Conservation (phyloP, 1,140 invertebrate species). For the Papilio polyxenes region DNA sequence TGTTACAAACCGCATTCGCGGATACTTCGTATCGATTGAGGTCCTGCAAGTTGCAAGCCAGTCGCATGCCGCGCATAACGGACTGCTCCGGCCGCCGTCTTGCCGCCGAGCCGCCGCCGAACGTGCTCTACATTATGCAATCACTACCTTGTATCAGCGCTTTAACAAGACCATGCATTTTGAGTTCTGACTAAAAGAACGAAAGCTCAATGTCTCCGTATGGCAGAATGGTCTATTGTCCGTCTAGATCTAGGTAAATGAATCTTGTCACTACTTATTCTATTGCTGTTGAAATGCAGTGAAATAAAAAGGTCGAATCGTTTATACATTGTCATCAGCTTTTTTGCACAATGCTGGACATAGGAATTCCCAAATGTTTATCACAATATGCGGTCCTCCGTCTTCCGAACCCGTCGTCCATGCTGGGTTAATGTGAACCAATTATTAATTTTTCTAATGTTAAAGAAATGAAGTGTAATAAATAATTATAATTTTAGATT, state of each 20-base stretch:
- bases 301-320: no score
- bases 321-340: no score
- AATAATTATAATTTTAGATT: not conserved
- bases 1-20: conserved; percentile 3
- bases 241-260: no score
- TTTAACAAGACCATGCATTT: not conserved
- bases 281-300: no score
- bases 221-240: no score
- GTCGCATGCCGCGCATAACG: conserved; percentile 20
- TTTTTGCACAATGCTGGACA: no score
- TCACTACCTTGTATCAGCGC: not conserved
- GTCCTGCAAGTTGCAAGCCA: conserved; percentile 3
- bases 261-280: no score
- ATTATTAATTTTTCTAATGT: not conserved
- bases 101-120: not conserved
- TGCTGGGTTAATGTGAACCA: not conserved
- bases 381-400: no score
- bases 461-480: not conserved
- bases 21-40: not conserved
- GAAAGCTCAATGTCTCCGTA: not conserved
- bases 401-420: no score
- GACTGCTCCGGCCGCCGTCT: not conserved
- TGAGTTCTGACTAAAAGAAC: not conserved
- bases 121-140: conserved; percentile 21
- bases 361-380: no score